Base-by-base conservation (phyloP, 2,113 vertebrate species). In the Alligator mississippiensis region DNA sequence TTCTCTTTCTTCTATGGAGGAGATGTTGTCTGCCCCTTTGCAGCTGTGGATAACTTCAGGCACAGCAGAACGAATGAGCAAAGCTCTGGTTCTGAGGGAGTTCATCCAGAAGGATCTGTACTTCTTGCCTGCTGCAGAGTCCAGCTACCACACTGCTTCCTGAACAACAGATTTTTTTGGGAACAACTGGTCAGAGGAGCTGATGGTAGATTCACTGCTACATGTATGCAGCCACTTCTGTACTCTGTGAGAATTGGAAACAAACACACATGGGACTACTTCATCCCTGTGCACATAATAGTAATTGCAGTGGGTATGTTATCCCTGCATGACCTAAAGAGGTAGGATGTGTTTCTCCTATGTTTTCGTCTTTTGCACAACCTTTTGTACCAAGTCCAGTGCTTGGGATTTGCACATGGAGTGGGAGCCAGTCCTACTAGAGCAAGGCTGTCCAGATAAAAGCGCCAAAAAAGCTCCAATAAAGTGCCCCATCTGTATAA, bases 131-230 rank as follows among this genome's bases (percentile, higher is more conserved):
- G 80, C 72, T 68, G 72, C 34, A 87, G 55, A 17, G 0, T 1
- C 4, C 77, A 2, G 9, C 9, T 55, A 87, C 62, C 64, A 47
- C 34, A 59, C 28, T 72, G 80, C 11, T 60, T 17, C 47, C 80
- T 4, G 13, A 78, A 78, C 85, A 62, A 25, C 22, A 62, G 61
- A 25, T 25, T 62, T 62, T 62, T 47, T 47, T 47, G 27, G 7
- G 0, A 0, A 0, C 62, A n/a, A 1, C 19, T 14, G n/a, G 17
- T 1, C 3, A 77, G 34, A 47, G 59, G 61, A 82, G 10, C 13
- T 72, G 81, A 81, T 47, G 5, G 25, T 28, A 2, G 6, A 8
- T 12, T 76, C 24, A 2, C n/a, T 4, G 2, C 34, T 60, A 89
- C 54, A 10, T 19, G 25, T 24, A 11, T 5, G 74, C 54, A 84